Evolutionary conservation across 2,797 vertebrate genomes (phyloP).

Genomic region (Tokudaia muenninki): DNA sequence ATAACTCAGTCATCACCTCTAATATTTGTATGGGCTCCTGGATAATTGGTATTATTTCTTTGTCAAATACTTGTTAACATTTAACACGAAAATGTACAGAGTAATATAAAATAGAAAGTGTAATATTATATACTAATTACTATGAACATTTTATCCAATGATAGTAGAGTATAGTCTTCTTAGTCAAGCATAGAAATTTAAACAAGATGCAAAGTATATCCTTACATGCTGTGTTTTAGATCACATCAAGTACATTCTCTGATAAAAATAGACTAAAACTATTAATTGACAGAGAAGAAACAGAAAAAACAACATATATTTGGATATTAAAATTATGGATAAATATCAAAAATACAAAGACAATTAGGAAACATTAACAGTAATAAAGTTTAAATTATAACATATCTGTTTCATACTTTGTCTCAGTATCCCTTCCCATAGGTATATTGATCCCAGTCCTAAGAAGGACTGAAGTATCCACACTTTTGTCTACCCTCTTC

Average conservation of each 20-base stretch:
- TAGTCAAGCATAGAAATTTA: neutral
- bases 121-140: neutral
- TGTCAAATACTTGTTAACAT: neutral
- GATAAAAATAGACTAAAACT: neutral
- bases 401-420: no score
- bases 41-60: neutral
- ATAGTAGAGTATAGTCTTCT: neutral
- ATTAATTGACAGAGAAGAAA: neutral
- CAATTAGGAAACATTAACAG: neutral
- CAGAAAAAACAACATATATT: neutral
- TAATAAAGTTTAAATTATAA: neutral
- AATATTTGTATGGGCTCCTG: neutral
- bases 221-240: neutral
- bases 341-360: neutral
- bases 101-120: neutral
- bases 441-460: no score
- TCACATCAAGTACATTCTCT: neutral
- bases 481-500: no score
- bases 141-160: neutral
- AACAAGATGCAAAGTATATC: neutral
- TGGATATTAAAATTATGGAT: neutral
- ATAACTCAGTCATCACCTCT: neutral
- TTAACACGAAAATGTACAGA: neutral
- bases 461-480: no score
- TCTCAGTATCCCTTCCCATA: no score